A percentile compares a stretch with the other conserved stretches of the same genome.
Evolutionary conservation across 2,797 vertebrate species (phyloP).

Genomic region (Luscinia luscinia): DNA sequence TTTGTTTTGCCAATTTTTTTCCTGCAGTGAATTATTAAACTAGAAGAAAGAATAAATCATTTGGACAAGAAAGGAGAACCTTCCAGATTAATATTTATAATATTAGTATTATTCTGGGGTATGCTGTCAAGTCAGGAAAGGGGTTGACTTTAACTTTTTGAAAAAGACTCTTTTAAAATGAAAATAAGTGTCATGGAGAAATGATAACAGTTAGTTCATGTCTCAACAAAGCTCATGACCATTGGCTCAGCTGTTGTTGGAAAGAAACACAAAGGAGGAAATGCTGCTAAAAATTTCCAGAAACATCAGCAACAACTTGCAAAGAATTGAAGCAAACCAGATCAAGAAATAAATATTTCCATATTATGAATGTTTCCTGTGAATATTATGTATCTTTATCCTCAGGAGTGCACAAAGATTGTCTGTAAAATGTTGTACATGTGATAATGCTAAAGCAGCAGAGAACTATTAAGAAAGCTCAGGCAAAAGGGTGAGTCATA

Average conservation of each 20-base stretch:
- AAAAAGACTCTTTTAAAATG: neutral
- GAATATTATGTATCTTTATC: neutral
- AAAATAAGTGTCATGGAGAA: neutral
- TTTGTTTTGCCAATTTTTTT: neutral
- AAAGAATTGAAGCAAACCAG: neutral
- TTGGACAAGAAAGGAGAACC: neutral
- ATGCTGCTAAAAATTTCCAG: neutral
- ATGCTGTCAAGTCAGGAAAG: neutral
- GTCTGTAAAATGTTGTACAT: neutral
- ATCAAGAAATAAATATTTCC: neutral
- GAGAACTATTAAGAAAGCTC: neutral
- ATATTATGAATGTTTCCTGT: neutral
- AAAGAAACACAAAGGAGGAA: neutral
- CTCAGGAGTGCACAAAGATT: neutral
- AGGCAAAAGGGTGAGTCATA: neutral
- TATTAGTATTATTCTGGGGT: neutral
- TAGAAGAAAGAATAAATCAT: neutral
- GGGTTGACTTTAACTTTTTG: neutral
- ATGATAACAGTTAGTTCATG: neutral
- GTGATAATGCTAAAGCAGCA: neutral
- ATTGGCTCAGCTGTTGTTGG: neutral
- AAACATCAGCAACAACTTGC: neutral
- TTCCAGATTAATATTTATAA: neutral
- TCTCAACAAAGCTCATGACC: neutral
- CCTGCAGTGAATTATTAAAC: neutral